Evolutionary conservation across 2,888 invertebrate species (phyloP).

Genomic region (Epistrophella euchroma): DNA sequence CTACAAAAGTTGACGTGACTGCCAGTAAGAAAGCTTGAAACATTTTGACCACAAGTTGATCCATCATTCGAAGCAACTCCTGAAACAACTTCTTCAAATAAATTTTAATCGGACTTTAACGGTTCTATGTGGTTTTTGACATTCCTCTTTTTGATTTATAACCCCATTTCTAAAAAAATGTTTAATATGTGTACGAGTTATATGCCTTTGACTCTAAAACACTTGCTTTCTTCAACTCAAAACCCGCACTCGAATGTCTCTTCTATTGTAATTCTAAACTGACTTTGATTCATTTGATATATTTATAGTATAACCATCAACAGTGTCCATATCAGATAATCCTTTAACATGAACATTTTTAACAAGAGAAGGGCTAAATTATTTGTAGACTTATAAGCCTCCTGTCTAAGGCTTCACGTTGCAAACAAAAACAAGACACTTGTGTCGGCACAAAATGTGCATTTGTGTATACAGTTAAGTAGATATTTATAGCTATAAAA

Average conservation of each 20-base stretch:
- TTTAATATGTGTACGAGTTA: not conserved
- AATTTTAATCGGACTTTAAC: not conserved
- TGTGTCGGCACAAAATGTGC: constrained; percentile 33
- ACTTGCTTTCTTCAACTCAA: not conserved
- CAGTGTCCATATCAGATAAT: constrained; percentile 51
- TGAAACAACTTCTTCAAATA: not conserved
- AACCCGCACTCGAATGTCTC: not conserved
- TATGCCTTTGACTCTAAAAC: not conserved
- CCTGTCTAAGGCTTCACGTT: constrained; percentile 57
- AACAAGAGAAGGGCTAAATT: not conserved
- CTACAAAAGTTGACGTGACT: too few species aligned
- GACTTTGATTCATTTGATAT: constrained; percentile 68
- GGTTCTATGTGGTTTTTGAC: not conserved
- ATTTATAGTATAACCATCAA: constrained; percentile 33
- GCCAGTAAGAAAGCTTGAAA: too few species aligned
- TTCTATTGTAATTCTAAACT: constrained; percentile 46
- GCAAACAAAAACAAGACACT: constrained; percentile 51
- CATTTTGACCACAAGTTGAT: too few species aligned
- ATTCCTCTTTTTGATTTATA: not conserved
- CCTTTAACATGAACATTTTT: constrained; percentile 38
- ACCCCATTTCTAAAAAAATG: not conserved
- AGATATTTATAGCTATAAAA: not conserved
- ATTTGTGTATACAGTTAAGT: not conserved
- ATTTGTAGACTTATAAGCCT: constrained; percentile 2
- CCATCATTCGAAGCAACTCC: too few species aligned